Base-by-base conservation (phyloP, 2,888 invertebrate genomes). In the Troglohyphantes excavatus region DNA sequence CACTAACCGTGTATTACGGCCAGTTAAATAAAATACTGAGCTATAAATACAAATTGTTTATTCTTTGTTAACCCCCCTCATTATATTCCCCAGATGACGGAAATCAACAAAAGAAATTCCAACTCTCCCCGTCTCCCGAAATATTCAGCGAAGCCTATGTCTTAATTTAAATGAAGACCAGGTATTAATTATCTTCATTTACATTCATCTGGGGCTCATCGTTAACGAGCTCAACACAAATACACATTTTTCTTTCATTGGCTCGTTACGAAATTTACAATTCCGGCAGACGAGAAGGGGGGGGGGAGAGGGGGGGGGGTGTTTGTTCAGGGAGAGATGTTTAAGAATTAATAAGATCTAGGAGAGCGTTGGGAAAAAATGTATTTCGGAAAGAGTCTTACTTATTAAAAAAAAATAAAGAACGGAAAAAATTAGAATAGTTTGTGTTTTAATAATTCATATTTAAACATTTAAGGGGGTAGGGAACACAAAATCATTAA, bases 101-200 rank as follows among this genome's bases (percentile, higher is more conserved):
- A 70, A 70, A 21, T 19, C 1, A n/a, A 70, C 9, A 33, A 33
- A 11, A 33, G 7, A n/a, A n/a, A 7, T 13, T 33, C 19, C 1
- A n/a, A 7, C 29, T 67, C 23, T 27, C 29, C n/a, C n/a, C n/a
- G n/a, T n/a, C 9, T 33, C 33, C 9, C 9, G 33, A 33, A 33
- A 33, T 33, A 11, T 65, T 17, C 26, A n/a, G 9, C 1, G n/a
- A 70, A 3, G 13, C 6, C 21, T 5, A 70, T 39, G 19, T 7
- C 11, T 17, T 39, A 39, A 70, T 21, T 21, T n/a, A 11, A 6
- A 33, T 33, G 2, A 21, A 39, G 39, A 39, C 19, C 39, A 70
- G 3, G 33, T 9, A 19, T 33, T 70, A 70, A 70, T 70, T 70
- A 39, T 33, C 33, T 7, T 29, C 39, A 68, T 39, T 70, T 70